Evolutionary conservation across 1,140 invertebrate genomes (phyloP).

Genomic region (Macrosteles quadrilineatus): DNA sequence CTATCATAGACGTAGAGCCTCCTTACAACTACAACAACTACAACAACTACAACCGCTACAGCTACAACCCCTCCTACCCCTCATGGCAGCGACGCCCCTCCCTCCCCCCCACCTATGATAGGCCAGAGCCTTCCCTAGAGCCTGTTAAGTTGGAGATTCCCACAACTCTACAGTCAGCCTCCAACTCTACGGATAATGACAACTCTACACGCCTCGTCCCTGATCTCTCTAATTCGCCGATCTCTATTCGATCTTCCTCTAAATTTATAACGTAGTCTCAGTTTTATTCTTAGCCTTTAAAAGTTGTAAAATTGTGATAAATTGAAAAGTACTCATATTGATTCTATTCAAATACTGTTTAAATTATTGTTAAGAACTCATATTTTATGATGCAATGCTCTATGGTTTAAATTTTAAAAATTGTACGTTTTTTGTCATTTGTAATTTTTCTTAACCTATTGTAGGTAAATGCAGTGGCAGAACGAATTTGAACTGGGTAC

Average conservation of each 20-base stretch:
- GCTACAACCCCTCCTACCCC: background rate
- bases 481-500: too few species aligned
- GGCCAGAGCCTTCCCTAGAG: background rate
- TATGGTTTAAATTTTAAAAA: too few species aligned
- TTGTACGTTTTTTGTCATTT: too few species aligned
- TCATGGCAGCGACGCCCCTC: background rate
- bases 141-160: conserved; percentile 25
- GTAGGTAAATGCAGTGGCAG: too few species aligned
- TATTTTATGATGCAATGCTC: too few species aligned
- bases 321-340: too few species aligned
- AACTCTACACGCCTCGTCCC: conserved; percentile 13
- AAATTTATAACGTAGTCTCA: conserved; percentile 1
- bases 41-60: background rate
- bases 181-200: background rate
- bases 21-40: conserved; percentile 35
- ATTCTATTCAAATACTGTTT: too few species aligned
- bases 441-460: too few species aligned
- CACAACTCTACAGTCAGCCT: background rate
- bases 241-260: background rate
- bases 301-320: too few species aligned
- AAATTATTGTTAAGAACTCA: too few species aligned
- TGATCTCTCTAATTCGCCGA: background rate
- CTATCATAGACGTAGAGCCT: conserved; percentile 37
- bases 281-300: too few species aligned
- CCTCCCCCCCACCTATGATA: background rate